Evolutionary conservation across 2,797 vertebrate species (phyloP), one percentile per base, ranked within the genome.

Genomic region (Bucorvus abyssinicus): DNA sequence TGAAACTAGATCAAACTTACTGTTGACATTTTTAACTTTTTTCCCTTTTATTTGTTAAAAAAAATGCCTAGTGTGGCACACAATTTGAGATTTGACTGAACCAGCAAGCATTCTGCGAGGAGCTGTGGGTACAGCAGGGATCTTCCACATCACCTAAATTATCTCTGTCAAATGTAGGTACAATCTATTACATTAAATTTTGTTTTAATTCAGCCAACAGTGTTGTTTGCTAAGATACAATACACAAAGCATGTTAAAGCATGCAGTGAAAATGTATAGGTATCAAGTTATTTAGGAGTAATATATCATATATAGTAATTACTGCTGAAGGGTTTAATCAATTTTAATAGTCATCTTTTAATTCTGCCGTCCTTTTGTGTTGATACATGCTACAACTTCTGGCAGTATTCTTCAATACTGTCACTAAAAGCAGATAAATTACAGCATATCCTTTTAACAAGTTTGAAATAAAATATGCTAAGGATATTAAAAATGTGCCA

Each of bases 341-440:
- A 38, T 80, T 94, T 91, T 92, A 91, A 87, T 94, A 80, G 38
- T 38, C 55, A 67, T 63, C 38, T 94, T 96, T 95, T 92, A 92
- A 90, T 94, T 97, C 49, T 75, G 57, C 44, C 4, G 4, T 92
- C 73, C 92, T 95, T 96, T 93, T 96, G 42, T 93, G 50, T 90
- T 93, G 89, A 86, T 96, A 89, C 71, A 82, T 89, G 52, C 71
- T 93, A 88, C 87, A 97, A 97, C 95, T 97, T 94, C 89, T 95
- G 91, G 90, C 96, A 95, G 86, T 96, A 74, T 94, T 93, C 79
- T 96, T 94, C 95, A 81, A 79, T 71, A 84, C 56, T 61, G 49
- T 94, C 95, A 95, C 94, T 95, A 96, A 97, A 97, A 68, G 94
- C 49, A 95, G 84, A 93, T 94, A 94, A 90, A 75, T 96, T 97